Conservation (phyloP, 2,797 vertebrate genomes). For the Lepidocolaptes lacrymiger region DNA sequence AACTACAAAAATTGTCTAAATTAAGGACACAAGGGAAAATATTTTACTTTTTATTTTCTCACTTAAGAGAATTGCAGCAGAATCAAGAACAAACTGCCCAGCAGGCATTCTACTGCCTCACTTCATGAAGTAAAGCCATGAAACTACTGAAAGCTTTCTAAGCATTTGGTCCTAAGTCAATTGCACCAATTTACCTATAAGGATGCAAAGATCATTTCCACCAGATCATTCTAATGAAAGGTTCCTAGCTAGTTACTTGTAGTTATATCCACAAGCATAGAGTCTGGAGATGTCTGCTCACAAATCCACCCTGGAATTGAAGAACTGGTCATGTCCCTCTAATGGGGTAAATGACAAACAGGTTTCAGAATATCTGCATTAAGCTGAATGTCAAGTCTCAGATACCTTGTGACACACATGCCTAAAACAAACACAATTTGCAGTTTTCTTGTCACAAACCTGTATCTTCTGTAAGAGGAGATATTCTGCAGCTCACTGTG, state of each 20-base stretch:
- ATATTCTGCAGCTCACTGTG: neutral
- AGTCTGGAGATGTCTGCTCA: neutral
- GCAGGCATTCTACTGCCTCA: neutral
- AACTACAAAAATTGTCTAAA: neutral
- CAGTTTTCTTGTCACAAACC: neutral
- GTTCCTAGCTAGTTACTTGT: neutral
- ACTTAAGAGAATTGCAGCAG: neutral
- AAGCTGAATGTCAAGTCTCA: neutral
- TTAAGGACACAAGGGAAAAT: neutral
- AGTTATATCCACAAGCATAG: neutral
- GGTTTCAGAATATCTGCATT: neutral
- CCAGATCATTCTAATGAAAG: neutral
- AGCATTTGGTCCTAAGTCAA: neutral
- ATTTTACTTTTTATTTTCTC: neutral
- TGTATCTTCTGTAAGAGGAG: neutral
- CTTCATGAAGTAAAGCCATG: neutral
- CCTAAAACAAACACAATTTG: neutral
- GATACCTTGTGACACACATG: neutral
- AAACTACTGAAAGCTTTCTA: neutral
- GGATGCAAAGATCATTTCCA: neutral
- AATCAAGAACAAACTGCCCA: neutral
- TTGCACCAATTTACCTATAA: neutral
- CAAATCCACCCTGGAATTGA: accelerated
- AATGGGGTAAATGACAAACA: neutral
- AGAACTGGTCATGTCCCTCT: neutral